phyloP scores from a whole-genome alignment of 2,113 vertebrate species.

The Rissa tridactyla region DNA sequence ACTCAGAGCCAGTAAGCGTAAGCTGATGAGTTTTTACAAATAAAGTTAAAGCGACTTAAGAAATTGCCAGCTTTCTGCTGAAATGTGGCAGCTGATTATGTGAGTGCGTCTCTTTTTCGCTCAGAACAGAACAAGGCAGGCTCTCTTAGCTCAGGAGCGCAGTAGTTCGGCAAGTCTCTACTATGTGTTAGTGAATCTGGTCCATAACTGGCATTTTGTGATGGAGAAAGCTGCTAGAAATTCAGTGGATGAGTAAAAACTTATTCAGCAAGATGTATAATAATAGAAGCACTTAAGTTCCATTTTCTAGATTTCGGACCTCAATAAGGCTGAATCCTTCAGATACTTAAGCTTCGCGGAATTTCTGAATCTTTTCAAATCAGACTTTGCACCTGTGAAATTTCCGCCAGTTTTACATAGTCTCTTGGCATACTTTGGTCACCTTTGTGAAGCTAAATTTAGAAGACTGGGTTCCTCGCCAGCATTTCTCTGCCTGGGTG shows the following conservation, averaged over 20 bases:
- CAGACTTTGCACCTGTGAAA: not conserved
- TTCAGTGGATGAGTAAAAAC: not conserved
- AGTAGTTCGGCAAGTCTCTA: not conserved
- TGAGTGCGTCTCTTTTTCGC: not conserved
- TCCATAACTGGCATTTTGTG: not conserved
- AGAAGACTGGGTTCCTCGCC: slow-evolving; percentile 57
- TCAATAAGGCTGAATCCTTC: not conserved
- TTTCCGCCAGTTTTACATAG: not conserved
- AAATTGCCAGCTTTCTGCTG: slow-evolving; percentile 10
- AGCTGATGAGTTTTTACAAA: not conserved
- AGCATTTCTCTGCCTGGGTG: not conserved
- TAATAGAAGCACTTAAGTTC: not conserved
- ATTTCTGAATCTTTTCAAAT: not conserved
- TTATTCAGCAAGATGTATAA: not conserved
- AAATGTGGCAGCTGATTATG: not conserved
- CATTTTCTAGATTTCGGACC: not conserved
- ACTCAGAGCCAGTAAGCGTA: not conserved
- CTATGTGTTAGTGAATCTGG: not conserved
- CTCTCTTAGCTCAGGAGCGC: not conserved
- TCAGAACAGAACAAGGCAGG: not conserved
- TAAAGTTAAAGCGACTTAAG: not conserved
- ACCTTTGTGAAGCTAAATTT: slow-evolving; percentile 60
- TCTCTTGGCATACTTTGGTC: slow-evolving; percentile 47
- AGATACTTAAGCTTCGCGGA: not conserved
- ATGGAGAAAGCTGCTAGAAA: not conserved